Evolutionary conservation across 2,113 vertebrate genomes (phyloP), one percentile per base, ranked within the genome.

Genomic region (Ceuthmochares aereus): DNA sequence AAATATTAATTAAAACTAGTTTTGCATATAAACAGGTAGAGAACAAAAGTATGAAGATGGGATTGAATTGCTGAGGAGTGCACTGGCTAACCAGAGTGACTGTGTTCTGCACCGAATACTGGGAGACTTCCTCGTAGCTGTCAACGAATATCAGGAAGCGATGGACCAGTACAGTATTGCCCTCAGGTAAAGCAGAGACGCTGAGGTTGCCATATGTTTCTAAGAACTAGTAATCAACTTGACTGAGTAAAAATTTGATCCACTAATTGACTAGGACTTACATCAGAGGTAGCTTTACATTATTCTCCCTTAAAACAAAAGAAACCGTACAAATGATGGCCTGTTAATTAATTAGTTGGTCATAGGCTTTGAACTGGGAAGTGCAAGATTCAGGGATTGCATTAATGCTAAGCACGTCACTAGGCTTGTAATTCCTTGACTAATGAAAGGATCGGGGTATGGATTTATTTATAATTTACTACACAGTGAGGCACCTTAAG

Each of bases 91-190:
- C 96, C 99, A 99, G 98, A 99, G 99, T 1, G 99, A 99, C 95
- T 99, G 99, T 32, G 98, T 99, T 76, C 98, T 99, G 94, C 99
- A 99, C 97, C 98, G 99, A 49, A 99, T 99, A 98, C 98, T 99
- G 89, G 99, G 99, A 27, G 99, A 99, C 97, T 99, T 99, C 82
- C 98, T 99, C 3, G 99, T 99, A 18, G 99, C 99, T 6, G 99
- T 99, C 91, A 99, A 99, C 4, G 99, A 99, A 73, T 99, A 99
- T 94, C 99, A 99, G 97, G 99, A 99, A 82, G 99, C 99, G 10
- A 99, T 99, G 99, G 99, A 99, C 97, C 99, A 99, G 98, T 99
- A 99, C 96, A 99, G 99, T 58, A 99, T 99, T 73, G 99, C 99
- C 5, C 97, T 99, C 7, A 99, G 99, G 99, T 99, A 98, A 96